These are phyloP conservation scores for Amblyjoppa fuscipennis DNA, from an alignment of 2,888 invertebrate genomes.

Conservation along the genomic window DNA sequence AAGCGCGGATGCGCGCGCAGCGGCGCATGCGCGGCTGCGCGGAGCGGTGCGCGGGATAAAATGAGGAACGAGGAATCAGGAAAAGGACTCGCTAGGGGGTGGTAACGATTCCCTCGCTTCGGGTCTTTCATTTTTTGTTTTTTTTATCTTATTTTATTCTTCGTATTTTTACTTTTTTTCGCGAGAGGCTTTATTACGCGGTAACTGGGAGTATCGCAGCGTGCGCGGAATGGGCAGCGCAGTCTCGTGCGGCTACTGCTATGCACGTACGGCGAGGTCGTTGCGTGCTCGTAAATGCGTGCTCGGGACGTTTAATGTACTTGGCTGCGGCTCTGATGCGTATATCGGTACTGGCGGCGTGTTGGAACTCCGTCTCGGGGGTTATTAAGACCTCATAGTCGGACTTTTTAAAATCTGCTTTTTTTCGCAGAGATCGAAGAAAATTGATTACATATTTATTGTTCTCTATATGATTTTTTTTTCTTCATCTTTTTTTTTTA, in stretches of 20 bases:
- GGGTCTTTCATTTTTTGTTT: not conserved
- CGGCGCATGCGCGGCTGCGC: not conserved
- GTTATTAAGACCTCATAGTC: too few species aligned
- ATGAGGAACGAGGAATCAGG: conserved; percentile 41
- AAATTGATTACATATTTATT: too few species aligned
- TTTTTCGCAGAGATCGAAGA: too few species aligned
- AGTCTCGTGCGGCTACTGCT: not conserved
- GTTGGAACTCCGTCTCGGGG: not conserved
- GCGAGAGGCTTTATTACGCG: conserved; percentile 34
- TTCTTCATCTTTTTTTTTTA: too few species aligned
- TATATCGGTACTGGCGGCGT: not conserved
- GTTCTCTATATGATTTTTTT: too few species aligned
- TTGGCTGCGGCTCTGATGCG: not conserved
- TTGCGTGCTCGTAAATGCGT: conserved; percentile 26
- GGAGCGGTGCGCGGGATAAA: not conserved
- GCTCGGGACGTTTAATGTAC: not conserved
- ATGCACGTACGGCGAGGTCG: not conserved
- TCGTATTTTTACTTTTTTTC: not conserved
- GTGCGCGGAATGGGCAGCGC: conserved; percentile 25
- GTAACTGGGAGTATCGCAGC: conserved; percentile 34
- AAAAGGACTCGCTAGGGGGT: conserved; percentile 40
- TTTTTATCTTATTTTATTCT: too few species aligned
- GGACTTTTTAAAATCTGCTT: too few species aligned
- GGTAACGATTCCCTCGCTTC: conserved; percentile 34
- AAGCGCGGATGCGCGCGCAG: not conserved